Percentiles rank a stretch among this genome's conserved stretches.
phyloP scores from a whole-genome alignment of 2,113 vertebrate genomes.

The Rhegmatorhina hoffmannsi region DNA sequence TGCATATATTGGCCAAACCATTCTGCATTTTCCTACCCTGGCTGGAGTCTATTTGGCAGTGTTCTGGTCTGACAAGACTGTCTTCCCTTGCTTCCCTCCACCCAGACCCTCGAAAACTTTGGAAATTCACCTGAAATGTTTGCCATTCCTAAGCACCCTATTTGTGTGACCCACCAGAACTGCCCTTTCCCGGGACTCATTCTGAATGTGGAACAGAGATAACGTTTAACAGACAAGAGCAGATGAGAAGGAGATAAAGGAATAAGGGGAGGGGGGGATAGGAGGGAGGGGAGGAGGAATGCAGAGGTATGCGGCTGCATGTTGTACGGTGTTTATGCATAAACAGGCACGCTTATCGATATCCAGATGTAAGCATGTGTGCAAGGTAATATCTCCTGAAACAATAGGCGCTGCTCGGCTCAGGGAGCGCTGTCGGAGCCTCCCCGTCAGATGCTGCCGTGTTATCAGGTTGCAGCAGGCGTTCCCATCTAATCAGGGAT shows the following conservation, averaged over 20 bases:
- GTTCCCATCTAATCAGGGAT: conserved; percentile 56
- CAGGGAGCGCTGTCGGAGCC: neutral
- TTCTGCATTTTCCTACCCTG: neutral
- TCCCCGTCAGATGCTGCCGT: neutral
- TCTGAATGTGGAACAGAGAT: neutral
- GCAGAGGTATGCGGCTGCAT: conserved; percentile 34
- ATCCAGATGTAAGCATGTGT: conserved; percentile 14
- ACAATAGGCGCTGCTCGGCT: neutral
- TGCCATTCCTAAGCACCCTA: neutral
- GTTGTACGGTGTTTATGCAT: conserved; percentile 34
- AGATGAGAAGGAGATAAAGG: conserved; percentile 39
- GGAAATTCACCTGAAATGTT: neutral
- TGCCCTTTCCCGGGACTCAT: neutral
- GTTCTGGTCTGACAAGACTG: neutral
- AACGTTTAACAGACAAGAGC: neutral
- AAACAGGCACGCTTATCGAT: conserved; percentile 53
- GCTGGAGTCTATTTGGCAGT: neutral
- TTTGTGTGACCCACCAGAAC: neutral
- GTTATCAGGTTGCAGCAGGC: conserved; percentile 67
- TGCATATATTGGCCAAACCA: neutral
- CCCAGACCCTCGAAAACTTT: neutral
- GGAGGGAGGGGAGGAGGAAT: neutral
- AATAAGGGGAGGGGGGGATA: neutral
- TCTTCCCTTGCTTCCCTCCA: neutral
- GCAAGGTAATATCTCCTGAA: conserved; percentile 34